Percentiles rank a stretch among this genome's conserved stretches.
phyloP scores from a whole-genome alignment of 2,113 vertebrate species.

The Naja naja region DNA sequence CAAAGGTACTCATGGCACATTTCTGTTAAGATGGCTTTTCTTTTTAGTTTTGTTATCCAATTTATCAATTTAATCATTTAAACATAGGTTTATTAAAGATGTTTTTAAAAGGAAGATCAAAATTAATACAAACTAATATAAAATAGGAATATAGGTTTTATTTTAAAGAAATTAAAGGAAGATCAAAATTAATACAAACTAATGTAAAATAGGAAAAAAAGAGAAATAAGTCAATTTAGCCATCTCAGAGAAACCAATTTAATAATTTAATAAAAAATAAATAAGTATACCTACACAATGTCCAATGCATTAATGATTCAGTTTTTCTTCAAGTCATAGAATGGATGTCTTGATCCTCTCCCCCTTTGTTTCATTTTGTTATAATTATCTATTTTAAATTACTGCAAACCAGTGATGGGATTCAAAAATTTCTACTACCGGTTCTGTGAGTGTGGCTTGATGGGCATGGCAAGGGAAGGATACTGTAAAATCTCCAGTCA shows the following conservation, averaged over 20 bases:
- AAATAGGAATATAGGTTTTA: no score
- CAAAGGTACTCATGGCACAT: neutral
- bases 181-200: neutral
- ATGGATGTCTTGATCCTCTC: neutral
- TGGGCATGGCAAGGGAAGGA: no score
- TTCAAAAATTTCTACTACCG: no score
- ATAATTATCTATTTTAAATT: neutral
- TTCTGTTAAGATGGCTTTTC: neutral
- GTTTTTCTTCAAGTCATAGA: neutral
- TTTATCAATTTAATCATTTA: neutral
- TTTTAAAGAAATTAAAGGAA: no score
- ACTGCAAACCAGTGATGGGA: neutral
- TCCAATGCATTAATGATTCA: neutral
- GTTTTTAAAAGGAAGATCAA: neutral
- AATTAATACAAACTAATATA: no score
- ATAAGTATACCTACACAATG: neutral
- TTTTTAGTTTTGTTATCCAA: neutral
- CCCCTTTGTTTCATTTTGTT: neutral
- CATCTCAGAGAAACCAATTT: neutral
- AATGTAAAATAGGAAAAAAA: neutral
- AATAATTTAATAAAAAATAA: neutral
- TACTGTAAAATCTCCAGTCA: no score
- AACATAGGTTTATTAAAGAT: neutral
- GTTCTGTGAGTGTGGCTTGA: no score
- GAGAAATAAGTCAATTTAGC: neutral